These are phyloP conservation scores for Morpho helenor DNA, from an alignment of 2,888 invertebrate species.

Conservation along the genomic window DNA sequence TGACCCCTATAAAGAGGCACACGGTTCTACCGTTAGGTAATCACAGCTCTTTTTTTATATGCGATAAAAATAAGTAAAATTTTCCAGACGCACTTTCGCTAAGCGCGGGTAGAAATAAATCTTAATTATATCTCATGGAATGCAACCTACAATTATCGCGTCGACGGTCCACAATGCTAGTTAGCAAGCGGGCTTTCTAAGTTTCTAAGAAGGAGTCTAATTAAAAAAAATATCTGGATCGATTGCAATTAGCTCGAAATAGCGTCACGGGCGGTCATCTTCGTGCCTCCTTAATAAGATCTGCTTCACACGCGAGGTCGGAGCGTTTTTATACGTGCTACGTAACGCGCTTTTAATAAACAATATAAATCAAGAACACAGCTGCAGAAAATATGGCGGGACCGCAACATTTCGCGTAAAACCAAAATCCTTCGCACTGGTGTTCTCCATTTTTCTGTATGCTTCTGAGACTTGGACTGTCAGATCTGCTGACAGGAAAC, in stretches of 20 bases:
- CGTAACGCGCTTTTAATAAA: background rate
- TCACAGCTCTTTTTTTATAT: slow-evolving; percentile 2
- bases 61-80: slow-evolving; percentile 11
- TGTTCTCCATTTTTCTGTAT: no score
- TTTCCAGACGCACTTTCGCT: slow-evolving; percentile 11
- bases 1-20: background rate
- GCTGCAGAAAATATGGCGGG: no score
- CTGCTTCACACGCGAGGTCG: slow-evolving; percentile 3
- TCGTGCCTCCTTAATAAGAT: slow-evolving; percentile 8
- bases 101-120: background rate
- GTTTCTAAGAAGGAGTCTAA: slow-evolving; percentile 25
- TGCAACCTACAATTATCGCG: slow-evolving; percentile 16
- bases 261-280: slow-evolving; percentile 22
- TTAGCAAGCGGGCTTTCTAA: slow-evolving; percentile 23
- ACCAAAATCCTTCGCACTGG: no score
- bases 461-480: no score
- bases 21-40: background rate
- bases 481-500: no score
- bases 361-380: background rate
- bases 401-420: no score
- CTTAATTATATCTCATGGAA: slow-evolving; percentile 17
- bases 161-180: slow-evolving; percentile 25
- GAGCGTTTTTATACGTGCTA: background rate
- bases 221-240: slow-evolving; percentile 30
- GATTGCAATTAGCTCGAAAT: slow-evolving; percentile 24